These are phyloP conservation scores for Watsonalla cultraria DNA, from an alignment of 2,888 invertebrate species.

Conservation along the genomic window DNA sequence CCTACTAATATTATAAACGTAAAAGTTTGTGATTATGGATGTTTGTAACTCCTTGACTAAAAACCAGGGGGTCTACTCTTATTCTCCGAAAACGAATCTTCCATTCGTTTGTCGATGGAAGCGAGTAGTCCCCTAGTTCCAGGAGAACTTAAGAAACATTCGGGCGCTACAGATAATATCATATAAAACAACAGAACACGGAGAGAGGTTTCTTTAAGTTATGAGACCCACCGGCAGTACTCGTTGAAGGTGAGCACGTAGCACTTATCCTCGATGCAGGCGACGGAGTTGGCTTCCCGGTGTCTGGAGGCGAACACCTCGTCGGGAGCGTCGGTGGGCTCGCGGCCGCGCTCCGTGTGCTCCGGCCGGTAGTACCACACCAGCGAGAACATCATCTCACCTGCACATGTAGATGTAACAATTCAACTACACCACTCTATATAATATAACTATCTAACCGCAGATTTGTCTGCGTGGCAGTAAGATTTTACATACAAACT, in stretches of 20 bases:
- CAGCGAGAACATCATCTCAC: conserved; percentile 98
- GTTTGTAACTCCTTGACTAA: too few relatives aligned
- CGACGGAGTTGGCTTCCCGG: conserved; percentile 96
- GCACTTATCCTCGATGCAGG: conserved; percentile 98
- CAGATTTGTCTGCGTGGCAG: too few relatives aligned
- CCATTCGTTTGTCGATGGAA: too few relatives aligned
- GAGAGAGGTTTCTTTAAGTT: neutral
- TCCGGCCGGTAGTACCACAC: conserved; percentile 99
- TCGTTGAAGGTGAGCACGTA: conserved; percentile 97
- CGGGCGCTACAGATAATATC: too few relatives aligned
- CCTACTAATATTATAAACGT: too few relatives aligned
- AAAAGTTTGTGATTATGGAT: too few relatives aligned
- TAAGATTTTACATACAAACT: too few relatives aligned
- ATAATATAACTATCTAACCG: neutral
- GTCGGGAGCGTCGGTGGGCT: conserved; percentile 88
- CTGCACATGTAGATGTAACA: conserved; percentile 63
- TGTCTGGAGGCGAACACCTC: conserved; percentile 98
- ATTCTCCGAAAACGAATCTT: too few relatives aligned
- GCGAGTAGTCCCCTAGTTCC: too few relatives aligned
- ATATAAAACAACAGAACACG: too few relatives aligned
- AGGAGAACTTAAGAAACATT: too few relatives aligned
- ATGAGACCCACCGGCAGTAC: conserved; percentile 91
- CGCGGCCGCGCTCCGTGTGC: conserved; percentile 94
- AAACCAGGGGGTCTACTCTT: too few relatives aligned
- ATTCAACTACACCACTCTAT: neutral